phyloP scores from a whole-genome alignment of 1,140 invertebrate genomes.

The Phocides pigmalion region DNA sequence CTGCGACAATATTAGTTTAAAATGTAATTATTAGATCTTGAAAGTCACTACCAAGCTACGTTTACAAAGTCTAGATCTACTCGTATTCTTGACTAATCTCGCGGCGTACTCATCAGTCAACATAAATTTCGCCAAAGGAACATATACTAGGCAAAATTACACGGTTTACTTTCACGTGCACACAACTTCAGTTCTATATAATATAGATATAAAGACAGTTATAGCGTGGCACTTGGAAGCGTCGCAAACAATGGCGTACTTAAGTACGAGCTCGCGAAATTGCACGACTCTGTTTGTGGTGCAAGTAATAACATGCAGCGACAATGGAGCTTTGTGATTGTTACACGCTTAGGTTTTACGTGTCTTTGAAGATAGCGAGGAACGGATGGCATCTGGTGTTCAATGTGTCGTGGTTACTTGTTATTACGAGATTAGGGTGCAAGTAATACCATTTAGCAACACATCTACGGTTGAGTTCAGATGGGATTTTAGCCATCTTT shows the following conservation, averaged over 20 bases:
- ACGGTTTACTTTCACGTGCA: constrained; percentile 7
- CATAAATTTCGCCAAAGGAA: constrained; percentile 33
- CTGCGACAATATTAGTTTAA: too few relatives aligned
- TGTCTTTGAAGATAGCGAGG: too few relatives aligned
- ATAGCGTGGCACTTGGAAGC: constrained; percentile 27
- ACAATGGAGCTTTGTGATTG: constrained; percentile 14
- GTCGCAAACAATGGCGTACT: constrained; percentile 48
- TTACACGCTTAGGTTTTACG: constrained; percentile 13
- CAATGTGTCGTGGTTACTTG: too few relatives aligned
- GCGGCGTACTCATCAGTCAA: constrained; percentile 37
- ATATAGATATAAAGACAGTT: constrained; percentile 35
- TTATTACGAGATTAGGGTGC: too few relatives aligned
- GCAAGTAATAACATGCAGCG: constrained; percentile 31
- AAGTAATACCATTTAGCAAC: too few relatives aligned
- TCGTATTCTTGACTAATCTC: too few relatives aligned
- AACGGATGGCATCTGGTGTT: too few relatives aligned
- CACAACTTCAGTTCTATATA: constrained; percentile 19
- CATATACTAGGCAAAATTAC: constrained; percentile 41
- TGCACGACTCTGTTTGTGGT: constrained; percentile 41
- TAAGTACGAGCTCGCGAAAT: constrained; percentile 50
- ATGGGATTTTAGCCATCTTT: too few relatives aligned
- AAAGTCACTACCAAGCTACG: too few relatives aligned
- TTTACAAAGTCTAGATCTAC: too few relatives aligned
- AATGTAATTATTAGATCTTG: too few relatives aligned
- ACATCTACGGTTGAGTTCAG: too few relatives aligned